phyloP scores from a whole-genome alignment of 2,113 vertebrate genomes.

The Diadophis punctatus region DNA sequence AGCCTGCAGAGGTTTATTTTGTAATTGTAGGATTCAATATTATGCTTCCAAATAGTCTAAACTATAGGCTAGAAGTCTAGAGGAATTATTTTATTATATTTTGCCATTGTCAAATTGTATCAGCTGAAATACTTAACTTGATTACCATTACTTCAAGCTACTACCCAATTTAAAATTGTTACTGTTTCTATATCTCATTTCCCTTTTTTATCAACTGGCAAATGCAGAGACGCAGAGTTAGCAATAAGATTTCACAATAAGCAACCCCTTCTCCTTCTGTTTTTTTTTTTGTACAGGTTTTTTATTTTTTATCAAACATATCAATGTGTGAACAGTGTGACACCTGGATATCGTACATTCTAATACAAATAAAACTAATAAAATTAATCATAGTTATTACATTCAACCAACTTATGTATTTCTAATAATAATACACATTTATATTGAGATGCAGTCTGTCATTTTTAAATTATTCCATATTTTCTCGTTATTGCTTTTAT shows the following conservation, averaged over 20 bases:
- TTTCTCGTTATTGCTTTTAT: no score
- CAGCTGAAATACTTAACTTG: not conserved
- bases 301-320: no score
- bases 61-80: not conserved
- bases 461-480: no score
- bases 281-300: not conserved
- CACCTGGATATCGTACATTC: no score
- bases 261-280: not conserved
- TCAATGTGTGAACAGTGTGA: no score
- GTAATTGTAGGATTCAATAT: not conserved
- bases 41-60: not conserved
- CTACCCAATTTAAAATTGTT: not conserved
- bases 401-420: no score
- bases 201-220: not conserved
- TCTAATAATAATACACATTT: no score
- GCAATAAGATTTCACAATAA: not conserved
- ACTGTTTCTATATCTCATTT: not conserved
- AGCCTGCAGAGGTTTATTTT: not conserved
- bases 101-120: not conserved
- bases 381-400: no score
- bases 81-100: not conserved
- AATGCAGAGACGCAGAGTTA: not conserved
- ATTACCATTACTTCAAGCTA: not conserved
- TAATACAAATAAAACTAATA: no score
- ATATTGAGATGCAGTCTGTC: no score